These are phyloP conservation scores for Acridotheres tristis DNA, from an alignment of 2,797 vertebrate species.

Conservation along the genomic window DNA sequence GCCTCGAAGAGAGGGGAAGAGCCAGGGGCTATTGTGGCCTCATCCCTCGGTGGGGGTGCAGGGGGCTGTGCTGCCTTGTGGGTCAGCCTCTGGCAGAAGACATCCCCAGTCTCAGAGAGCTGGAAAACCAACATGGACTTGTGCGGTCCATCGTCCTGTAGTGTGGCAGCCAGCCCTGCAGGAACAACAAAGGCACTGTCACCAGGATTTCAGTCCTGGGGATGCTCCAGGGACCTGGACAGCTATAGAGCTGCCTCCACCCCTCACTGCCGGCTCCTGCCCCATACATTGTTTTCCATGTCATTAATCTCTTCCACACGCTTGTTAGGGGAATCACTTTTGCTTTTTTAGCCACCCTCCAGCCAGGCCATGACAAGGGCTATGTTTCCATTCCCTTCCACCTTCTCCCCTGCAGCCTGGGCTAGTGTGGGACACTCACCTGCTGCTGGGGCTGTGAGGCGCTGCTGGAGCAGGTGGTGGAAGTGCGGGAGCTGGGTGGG, in stretches of 20 bases:
- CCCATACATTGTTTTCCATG: accelerated
- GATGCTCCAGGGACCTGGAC: not conserved
- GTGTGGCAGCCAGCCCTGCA: slow-evolving; percentile 78
- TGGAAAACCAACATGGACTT: slow-evolving; percentile 82
- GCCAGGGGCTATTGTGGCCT: not conserved
- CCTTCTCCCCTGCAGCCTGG: accelerated
- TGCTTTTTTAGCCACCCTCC: not conserved
- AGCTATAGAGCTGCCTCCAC: not conserved
- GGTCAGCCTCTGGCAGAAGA: slow-evolving; percentile 86
- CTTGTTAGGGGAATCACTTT: not conserved
- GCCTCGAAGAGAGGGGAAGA: not conserved
- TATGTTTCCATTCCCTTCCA: not conserved
- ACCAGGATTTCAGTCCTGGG: not conserved
- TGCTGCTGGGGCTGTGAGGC: slow-evolving; percentile 74
- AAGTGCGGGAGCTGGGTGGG: slow-evolving; percentile 79
- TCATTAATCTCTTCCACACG: not conserved
- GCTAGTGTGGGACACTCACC: slow-evolving; percentile 61
- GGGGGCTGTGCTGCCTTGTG: not conserved
- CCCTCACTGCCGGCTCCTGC: not conserved
- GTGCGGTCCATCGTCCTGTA: not conserved
- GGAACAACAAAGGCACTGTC: not conserved
- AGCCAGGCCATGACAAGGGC: accelerated
- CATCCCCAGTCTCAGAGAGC: slow-evolving; percentile 85
- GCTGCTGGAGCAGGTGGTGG: slow-evolving; percentile 60
- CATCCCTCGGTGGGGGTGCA: not conserved